A percentile compares a stretch with the other conserved stretches of the same genome.
phyloP scores from a whole-genome alignment of 2,113 vertebrate species.

The Cynoglossus semilaevis region DNA sequence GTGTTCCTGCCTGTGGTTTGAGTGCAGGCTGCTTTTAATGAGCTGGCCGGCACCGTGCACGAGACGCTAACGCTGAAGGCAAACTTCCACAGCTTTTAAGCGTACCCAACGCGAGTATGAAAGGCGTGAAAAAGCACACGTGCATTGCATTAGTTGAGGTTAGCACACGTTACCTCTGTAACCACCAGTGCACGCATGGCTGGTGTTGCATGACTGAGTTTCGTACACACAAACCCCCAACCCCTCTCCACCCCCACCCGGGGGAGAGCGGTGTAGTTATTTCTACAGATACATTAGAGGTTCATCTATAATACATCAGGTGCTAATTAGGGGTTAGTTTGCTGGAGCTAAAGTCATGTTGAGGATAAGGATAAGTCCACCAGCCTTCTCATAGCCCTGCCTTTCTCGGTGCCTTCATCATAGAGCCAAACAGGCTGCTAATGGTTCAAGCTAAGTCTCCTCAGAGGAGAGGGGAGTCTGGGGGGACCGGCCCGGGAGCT shows the following conservation, averaged over 20 bases:
- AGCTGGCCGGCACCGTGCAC: conserved; percentile 33
- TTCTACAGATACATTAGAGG: conserved; percentile 59
- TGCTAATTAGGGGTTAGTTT: conserved; percentile 61
- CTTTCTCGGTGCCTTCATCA: conserved; percentile 15
- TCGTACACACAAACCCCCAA: conserved; percentile 28
- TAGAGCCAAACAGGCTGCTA: conserved; percentile 28
- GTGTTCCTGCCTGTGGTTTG: conserved; percentile 57
- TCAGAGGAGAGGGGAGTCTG: not conserved
- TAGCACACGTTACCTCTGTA: conserved; percentile 11
- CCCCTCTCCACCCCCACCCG: conserved; percentile 30
- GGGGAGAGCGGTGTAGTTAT: conserved; percentile 20
- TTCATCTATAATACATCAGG: conserved; percentile 64
- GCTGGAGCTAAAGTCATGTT: conserved; percentile 47
- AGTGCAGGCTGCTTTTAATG: conserved; percentile 61
- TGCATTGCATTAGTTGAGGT: conserved; percentile 1
- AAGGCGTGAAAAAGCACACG: conserved; percentile 32
- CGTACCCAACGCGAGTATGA: conserved; percentile 2
- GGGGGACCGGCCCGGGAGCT: not conserved
- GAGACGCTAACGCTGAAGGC: conserved; percentile 31
- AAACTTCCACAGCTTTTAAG: conserved; percentile 35
- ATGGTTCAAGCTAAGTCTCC: conserved; percentile 18
- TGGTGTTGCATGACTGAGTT: conserved; percentile 9
- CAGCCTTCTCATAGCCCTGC: conserved; percentile 22
- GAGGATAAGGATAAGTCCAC: conserved; percentile 30
- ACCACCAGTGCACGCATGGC: conserved; percentile 17